Conservation (phyloP, 2,113 vertebrate species). For the Antechinus flavipes region DNA sequence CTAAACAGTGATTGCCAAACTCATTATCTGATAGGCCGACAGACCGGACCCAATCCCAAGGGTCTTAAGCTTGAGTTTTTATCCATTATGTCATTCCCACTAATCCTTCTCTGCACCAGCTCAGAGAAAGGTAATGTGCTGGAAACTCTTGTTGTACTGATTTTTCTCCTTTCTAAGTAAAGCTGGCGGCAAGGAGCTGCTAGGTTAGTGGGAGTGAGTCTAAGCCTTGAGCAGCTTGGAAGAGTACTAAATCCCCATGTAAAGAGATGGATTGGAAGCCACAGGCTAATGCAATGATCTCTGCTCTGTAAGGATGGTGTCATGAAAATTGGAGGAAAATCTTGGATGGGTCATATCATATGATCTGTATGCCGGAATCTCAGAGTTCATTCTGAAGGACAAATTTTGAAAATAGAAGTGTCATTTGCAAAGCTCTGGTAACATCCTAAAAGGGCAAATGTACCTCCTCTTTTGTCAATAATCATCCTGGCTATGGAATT, state of each 20-base stretch:
- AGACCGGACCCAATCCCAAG: slow-evolving; percentile 75
- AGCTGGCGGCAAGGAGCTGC: background rate
- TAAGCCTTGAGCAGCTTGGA: background rate
- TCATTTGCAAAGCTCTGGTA: background rate
- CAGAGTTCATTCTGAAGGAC: background rate
- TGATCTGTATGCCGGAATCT: background rate
- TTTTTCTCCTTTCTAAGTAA: background rate
- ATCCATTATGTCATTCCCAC: slow-evolving; percentile 71
- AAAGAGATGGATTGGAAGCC: background rate
- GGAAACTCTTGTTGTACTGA: slow-evolving; percentile 11
- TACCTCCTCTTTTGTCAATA: background rate
- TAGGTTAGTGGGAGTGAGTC: background rate
- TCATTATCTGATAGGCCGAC: slow-evolving; percentile 80
- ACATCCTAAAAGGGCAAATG: background rate
- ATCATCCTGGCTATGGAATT: background rate
- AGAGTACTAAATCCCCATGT: background rate
- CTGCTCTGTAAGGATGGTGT: background rate
- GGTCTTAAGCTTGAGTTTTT: slow-evolving; percentile 64
- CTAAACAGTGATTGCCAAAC: slow-evolving; percentile 80
- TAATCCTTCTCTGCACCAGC: slow-evolving; percentile 70
- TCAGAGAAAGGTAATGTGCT: background rate
- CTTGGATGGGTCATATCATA: background rate
- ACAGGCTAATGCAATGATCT: background rate
- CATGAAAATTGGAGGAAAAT: background rate
- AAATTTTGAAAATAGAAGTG: background rate